Percentiles rank a stretch among this genome's conserved stretches.
Evolutionary conservation across 2,113 vertebrate species (phyloP).

Genomic region (Mohoua ochrocephala): DNA sequence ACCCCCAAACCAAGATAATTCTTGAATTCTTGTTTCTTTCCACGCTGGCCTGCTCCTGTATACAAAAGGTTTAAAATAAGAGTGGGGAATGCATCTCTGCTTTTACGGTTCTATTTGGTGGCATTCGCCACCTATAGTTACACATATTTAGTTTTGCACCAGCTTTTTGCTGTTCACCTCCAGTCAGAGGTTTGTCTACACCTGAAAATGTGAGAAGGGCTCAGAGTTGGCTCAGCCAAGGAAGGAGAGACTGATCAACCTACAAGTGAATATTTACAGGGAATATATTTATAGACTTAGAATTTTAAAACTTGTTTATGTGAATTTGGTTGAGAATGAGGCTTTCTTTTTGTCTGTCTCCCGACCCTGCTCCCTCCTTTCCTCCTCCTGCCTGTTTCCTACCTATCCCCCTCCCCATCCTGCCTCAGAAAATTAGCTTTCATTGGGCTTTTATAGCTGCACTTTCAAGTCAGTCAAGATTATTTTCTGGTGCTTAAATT

Average conservation of each 20-base stretch:
- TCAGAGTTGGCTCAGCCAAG: neutral
- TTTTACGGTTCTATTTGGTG: neutral
- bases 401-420: neutral
- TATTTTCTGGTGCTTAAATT: slow-evolving; percentile 53
- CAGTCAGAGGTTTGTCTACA: neutral
- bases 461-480: slow-evolving; percentile 44
- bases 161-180: neutral
- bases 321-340: neutral
- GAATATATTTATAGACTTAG: neutral
- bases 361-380: neutral
- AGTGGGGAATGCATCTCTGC: neutral
- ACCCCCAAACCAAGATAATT: neutral
- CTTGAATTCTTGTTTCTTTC: neutral
- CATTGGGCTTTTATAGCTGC: slow-evolving; percentile 36
- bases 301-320: neutral
- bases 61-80: neutral
- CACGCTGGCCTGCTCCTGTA: neutral
- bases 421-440: slow-evolving; percentile 27
- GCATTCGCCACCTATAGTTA: neutral
- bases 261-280: neutral
- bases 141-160: neutral
- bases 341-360: neutral
- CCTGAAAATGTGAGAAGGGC: neutral
- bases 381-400: neutral
- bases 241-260: neutral